Percentiles rank a stretch among this genome's conserved stretches.
These are phyloP conservation scores for Lamellibrachia luymesi DNA, from an alignment of 1,140 invertebrate genomes.

Conservation along the genomic window DNA sequence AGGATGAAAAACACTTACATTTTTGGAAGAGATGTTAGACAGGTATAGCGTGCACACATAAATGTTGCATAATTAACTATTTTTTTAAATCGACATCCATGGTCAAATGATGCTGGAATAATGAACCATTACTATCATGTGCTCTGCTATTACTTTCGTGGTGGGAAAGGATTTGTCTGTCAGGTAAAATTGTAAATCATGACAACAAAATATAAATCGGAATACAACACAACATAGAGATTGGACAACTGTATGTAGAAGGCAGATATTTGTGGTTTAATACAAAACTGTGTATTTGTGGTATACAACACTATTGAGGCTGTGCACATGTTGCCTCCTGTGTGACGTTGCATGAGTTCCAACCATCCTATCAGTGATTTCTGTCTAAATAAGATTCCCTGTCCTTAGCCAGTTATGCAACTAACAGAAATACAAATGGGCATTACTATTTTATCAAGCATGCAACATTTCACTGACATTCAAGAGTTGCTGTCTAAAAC, in stretches of 20 bases:
- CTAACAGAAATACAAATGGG: neutral
- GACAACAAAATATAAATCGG: neutral
- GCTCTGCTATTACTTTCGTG: neutral
- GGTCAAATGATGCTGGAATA: neutral
- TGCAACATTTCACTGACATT: neutral
- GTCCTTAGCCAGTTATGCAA: neutral
- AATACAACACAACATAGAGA: neutral
- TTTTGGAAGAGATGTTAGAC: neutral
- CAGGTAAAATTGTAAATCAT: neutral
- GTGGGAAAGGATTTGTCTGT: neutral
- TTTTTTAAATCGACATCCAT: neutral
- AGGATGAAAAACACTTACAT: neutral
- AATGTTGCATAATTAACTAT: neutral
- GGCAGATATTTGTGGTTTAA: neutral
- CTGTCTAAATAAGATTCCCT: neutral
- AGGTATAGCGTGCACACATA: neutral
- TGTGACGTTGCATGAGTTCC: neutral
- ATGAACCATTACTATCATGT: neutral
- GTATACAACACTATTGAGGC: neutral
- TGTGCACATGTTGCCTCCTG: neutral
- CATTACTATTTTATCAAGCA: neutral
- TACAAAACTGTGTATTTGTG: neutral
- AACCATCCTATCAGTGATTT: neutral
- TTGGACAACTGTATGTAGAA: neutral
- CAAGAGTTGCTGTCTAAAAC: neutral